Conservation (phyloP, 2,113 vertebrate species). For the Carettochelys insculpta region DNA sequence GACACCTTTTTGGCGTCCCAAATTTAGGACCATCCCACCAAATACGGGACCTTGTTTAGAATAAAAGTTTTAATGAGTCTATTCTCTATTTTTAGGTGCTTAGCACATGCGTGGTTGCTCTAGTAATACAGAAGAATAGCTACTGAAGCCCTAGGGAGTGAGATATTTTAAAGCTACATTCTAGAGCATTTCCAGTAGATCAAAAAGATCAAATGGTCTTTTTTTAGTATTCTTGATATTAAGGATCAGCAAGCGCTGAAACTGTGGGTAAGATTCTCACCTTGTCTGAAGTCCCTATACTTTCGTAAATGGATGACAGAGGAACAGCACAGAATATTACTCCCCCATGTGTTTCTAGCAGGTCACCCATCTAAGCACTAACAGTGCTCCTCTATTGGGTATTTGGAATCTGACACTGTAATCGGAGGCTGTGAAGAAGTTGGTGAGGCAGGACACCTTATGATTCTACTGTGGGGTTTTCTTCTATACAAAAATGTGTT, state of each 20-base stretch:
- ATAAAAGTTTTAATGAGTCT: too few species aligned
- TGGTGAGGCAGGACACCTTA: background rate
- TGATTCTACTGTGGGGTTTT: background rate
- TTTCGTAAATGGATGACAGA: background rate
- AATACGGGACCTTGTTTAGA: too few species aligned
- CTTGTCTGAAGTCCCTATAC: background rate
- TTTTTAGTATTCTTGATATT: background rate
- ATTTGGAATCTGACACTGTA: background rate
- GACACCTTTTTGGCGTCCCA: too few species aligned
- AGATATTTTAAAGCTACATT: background rate
- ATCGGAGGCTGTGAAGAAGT: background rate
- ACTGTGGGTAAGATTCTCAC: background rate
- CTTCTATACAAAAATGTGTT: background rate
- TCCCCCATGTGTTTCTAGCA: background rate
- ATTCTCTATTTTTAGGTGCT: background rate
- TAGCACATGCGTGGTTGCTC: background rate
- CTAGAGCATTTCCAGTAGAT: background rate
- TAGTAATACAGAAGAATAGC: slow-evolving; percentile 28
- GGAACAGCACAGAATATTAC: fast-evolving
- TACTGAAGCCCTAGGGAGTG: background rate
- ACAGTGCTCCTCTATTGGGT: background rate
- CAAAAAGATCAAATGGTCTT: background rate
- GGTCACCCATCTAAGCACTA: background rate
- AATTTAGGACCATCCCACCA: too few species aligned
- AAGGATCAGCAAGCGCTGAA: fast-evolving